Base-by-base conservation (phyloP, 2,888 invertebrate genomes). In the Xestia ashworthii region DNA sequence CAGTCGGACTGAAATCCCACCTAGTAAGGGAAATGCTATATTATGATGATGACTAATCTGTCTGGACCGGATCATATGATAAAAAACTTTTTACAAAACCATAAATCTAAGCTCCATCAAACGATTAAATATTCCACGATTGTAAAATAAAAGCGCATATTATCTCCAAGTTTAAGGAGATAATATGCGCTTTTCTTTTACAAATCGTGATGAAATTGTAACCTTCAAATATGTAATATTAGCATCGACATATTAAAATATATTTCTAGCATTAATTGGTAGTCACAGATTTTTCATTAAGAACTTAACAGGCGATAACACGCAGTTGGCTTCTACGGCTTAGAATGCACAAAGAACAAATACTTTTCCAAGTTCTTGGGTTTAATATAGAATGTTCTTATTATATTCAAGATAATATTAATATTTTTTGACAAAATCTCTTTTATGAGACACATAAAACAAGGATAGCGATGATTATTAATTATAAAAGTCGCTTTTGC, bases 371-470 rank as follows among this genome's bases (percentile, higher is more conserved):
- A 74, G 25, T 22, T 38, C 14, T 38, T 62, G 19, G 2, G 3
- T 62, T 50, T 46, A 53, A 41, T 66, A 74, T 0, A 38, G 22
- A 50, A 76, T 16, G 16, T 32, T 22, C 3, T 82, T 58, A 44
- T 22, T 66, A 62, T 67, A 64, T 41, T 48, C n/a, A 5, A 53
- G 44, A 77, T 3, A 62, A 19, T 44, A 50, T 62, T 76, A 44
- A 32, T 60, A 62, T 25, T 55, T 22, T 55, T 62, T 44, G 53
- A 53, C 32, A 38, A 80, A 22, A 44, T n/a, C 14, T 55, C 25
- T 60, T 66, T 58, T 81, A 65, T 50, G 41, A 50, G 44, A 14
- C 44, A 25, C 55, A 41, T 66, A 62, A 80, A 80, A 44, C 1
- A 19, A 38, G 62, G n/a, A 25, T n/a, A 53, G 25, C 14, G 9